Evolutionary conservation across 2,888 invertebrate genomes (phyloP), one percentile per base, ranked within the genome.

Genomic region (Sussaba pulchella): DNA sequence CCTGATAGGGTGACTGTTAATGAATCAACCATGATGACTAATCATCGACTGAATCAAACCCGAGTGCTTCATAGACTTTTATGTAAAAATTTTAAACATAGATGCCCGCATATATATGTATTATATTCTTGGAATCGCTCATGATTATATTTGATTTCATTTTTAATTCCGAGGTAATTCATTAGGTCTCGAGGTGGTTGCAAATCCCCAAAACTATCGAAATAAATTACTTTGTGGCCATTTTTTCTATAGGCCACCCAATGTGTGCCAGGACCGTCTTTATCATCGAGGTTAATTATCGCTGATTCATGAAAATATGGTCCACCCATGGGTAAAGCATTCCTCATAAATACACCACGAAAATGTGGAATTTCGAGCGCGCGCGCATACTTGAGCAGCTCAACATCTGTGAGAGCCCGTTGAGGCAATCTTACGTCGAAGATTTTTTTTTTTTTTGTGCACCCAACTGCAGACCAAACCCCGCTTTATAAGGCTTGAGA

Each of bases 191-290:
- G 39, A 1, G 77, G 77, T 0, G 77, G 52, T 57, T 59, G 73
- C 9, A 82, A 52, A 70, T 91, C 87, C 9, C 91, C 91, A 81
- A 89, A 92, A 71, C 89, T 89, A 74, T 92, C 91, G 84, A 88
- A 92, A 81, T 92, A n/a, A n/a, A n/a, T n/a, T n/a, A n/a, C n/a
- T n/a, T n/a, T n/a, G n/a, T n/a, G n/a, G n/a, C n/a, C n/a, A n/a
- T n/a, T n/a, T n/a, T n/a, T n/a, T n/a, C n/a, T n/a, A n/a, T n/a
- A n/a, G n/a, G n/a, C n/a, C n/a, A n/a, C n/a, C n/a, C n/a, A n/a
- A n/a, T n/a, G n/a, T n/a, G n/a, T n/a, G n/a, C n/a, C n/a, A n/a
- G n/a, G n/a, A n/a, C n/a, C n/a, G n/a, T n/a, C n/a, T n/a, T n/a
- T n/a, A n/a, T n/a, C n/a, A n/a, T n/a, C n/a, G n/a, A n/a, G n/a